Evolutionary conservation across 2,888 invertebrate species (phyloP), one percentile per base, ranked within the genome.

Genomic region (Dryomyza anilis): DNA sequence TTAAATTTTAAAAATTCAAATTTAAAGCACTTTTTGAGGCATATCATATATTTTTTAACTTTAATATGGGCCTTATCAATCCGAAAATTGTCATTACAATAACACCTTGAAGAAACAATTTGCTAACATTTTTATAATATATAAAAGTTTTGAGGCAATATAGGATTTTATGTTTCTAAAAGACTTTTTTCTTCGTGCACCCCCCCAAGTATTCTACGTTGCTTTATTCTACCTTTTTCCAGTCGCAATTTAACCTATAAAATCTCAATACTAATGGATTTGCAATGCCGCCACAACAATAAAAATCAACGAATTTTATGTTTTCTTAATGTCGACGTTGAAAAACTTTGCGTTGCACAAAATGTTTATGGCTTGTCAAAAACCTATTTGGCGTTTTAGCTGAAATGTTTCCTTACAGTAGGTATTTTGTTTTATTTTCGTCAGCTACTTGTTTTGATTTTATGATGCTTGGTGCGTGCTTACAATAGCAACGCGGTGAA

Each of bases 331-430:
- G 27, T 43, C 25, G 16, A 30, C 25, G 21, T n/a, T n/a, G n/a
- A 16, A 19, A 30, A 27, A 16, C 19, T 19, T 16, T 55, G 29
- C 5, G 16, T 16, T 16, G 12, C 14, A 53, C 6, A 16, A n/a
- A 30, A n/a, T n/a, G 75, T 77, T 77, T 77, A 77, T 76, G 71
- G 77, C 77, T 75, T 78, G 78, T 78, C 76, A 76, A 77, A 74
- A 77, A 73, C 72, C 70, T 70, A 76, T 79, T 79, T 79, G 79
- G 76, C 76, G 78, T 73, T 75, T 77, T 79, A 78, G 73, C 77
- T 75, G 79, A 79, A 67, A 67, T 61, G 67, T 69, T 70, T 72
- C n/a, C n/a, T n/a, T n/a, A n/a, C n/a, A n/a, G n/a, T n/a, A n/a
- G n/a, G n/a, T n/a, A n/a, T n/a, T n/a, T n/a, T n/a, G n/a, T 71